Evolutionary conservation across 2,113 vertebrate genomes (phyloP).

Genomic region (Albula goreensis): DNA sequence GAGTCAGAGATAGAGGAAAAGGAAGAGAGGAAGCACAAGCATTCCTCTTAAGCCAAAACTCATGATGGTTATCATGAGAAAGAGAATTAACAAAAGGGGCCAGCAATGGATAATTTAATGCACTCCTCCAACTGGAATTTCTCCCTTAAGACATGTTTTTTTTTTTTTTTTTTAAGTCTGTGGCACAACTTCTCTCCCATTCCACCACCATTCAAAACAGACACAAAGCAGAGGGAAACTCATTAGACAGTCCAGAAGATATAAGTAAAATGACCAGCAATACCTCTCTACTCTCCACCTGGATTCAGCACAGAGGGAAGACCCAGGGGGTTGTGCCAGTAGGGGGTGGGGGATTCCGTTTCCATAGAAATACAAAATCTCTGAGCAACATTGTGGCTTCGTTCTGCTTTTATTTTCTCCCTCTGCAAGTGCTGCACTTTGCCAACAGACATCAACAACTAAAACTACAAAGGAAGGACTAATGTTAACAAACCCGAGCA

Average conservation of each 20-base stretch:
- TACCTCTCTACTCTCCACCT: conserved; percentile 4
- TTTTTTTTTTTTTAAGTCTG: not conserved
- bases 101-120: not conserved
- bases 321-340: not conserved
- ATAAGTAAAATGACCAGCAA: not conserved
- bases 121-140: not conserved
- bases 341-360: conserved; percentile 52
- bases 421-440: not conserved
- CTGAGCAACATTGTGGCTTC: conserved; percentile 48
- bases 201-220: not conserved
- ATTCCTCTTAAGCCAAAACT: not conserved
- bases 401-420: not conserved
- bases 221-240: not conserved
- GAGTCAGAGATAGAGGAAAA: not conserved
- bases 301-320: not conserved
- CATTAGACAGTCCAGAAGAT: not conserved
- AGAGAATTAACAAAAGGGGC: not conserved
- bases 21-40: not conserved
- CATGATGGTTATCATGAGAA: not conserved
- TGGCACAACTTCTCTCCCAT: not conserved
- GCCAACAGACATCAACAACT: not conserved
- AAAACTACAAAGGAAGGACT: not conserved
- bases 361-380: conserved; percentile 69
- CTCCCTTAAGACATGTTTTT: not conserved
- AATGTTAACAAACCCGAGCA: not conserved